Evolutionary conservation across 2,888 invertebrate genomes (phyloP).

Genomic region (Thymelicus lineola): DNA sequence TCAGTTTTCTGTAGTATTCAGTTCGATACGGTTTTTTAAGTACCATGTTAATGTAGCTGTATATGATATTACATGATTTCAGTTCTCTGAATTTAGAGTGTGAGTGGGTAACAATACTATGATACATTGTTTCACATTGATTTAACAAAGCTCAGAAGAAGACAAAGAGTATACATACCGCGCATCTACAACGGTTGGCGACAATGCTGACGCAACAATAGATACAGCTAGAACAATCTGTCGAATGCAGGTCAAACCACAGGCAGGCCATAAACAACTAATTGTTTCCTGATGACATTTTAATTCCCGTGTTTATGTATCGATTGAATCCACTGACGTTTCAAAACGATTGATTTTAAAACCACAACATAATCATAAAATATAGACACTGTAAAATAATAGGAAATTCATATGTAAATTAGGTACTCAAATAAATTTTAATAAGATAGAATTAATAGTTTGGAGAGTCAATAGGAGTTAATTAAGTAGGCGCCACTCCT

Average conservation of each 20-base stretch:
- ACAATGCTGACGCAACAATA: neutral
- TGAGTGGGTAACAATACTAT: no score
- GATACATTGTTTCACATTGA: no score
- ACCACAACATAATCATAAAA: neutral
- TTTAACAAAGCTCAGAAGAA: no score
- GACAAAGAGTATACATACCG: no score
- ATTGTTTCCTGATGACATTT: slow-evolving; percentile 3
- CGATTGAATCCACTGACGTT: neutral
- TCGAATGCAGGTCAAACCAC: slow-evolving; percentile 1
- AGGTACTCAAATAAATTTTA: neutral
- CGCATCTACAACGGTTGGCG: neutral
- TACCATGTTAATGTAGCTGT: no score
- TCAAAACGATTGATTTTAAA: neutral
- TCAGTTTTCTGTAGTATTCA: no score
- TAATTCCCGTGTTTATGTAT: neutral
- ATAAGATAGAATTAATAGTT: neutral
- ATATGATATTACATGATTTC: no score
- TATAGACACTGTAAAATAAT: neutral
- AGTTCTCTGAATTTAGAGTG: no score
- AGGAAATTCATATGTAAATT: neutral
- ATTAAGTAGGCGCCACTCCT: neutral
- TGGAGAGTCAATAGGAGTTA: neutral
- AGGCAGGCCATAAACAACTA: neutral
- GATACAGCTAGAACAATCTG: neutral
- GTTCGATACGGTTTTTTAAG: no score